These are phyloP conservation scores for Lucifuga dentata DNA, from an alignment of 2,113 vertebrate species.

Conservation along the genomic window DNA sequence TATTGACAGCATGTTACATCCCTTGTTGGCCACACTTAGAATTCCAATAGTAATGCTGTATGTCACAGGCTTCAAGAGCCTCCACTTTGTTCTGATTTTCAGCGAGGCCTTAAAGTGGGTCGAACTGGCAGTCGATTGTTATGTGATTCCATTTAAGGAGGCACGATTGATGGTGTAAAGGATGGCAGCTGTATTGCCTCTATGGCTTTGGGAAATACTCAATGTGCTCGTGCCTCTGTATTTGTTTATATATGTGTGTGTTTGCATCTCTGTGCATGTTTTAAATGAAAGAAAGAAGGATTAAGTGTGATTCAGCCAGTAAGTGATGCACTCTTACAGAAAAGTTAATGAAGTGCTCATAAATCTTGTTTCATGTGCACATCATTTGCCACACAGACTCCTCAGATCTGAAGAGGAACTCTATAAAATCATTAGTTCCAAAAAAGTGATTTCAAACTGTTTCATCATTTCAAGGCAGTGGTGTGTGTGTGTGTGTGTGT, in stretches of 20 bases:
- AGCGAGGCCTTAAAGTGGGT: conserved; percentile 30
- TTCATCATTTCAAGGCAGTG: conserved; percentile 72
- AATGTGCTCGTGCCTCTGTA: background rate
- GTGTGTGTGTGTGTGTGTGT: conserved; percentile 14
- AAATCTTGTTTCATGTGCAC: conserved; percentile 36
- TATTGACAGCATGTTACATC: conserved; percentile 26
- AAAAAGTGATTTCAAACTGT: conserved; percentile 67
- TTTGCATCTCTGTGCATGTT: background rate
- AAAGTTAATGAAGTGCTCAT: conserved; percentile 29
- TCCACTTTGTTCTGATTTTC: conserved; percentile 29
- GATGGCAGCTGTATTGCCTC: conserved; percentile 3
- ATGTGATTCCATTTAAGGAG: conserved; percentile 32
- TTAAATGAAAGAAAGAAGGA: background rate
- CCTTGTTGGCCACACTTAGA: conserved; percentile 17
- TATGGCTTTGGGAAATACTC: conserved; percentile 33
- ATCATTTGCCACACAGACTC: conserved; percentile 31
- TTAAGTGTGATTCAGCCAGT: conserved; percentile 9
- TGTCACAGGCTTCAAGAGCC: conserved; percentile 20
- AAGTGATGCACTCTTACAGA: conserved; percentile 20
- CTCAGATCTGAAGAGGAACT: conserved; percentile 40
- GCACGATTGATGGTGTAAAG: conserved; percentile 9
- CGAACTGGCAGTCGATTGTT: conserved; percentile 30
- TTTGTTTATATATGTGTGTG: background rate
- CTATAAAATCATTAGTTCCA: conserved; percentile 61
- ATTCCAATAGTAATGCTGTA: conserved; percentile 20